Percentiles rank a stretch among this genome's conserved stretches.
Evolutionary conservation across 2,888 invertebrate species (phyloP).

Genomic region (Zaprionus lineosus): DNA sequence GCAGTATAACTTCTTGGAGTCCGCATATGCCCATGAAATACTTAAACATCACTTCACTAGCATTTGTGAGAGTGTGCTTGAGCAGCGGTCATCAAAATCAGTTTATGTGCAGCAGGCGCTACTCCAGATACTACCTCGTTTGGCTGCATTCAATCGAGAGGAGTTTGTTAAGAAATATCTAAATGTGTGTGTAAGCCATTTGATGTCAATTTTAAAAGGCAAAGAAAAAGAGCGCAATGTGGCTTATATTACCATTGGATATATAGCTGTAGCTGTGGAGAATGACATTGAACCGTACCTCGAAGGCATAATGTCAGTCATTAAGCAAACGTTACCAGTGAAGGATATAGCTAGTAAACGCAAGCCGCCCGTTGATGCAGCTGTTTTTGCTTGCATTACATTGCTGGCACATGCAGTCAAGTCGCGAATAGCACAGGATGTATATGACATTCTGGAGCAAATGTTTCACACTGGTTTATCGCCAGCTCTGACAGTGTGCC

Average conservation of each 20-base stretch:
- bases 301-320: constrained; percentile 92
- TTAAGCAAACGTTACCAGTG: constrained; percentile 89
- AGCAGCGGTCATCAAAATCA: constrained; percentile 89
- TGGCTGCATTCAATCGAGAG: constrained; percentile 95
- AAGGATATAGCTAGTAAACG: constrained; percentile 91
- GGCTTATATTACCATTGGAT: constrained; percentile 95
- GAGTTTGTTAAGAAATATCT: constrained; percentile 91
- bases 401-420: constrained; percentile 94
- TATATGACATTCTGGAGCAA: constrained; percentile 92
- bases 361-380: constrained; percentile 89
- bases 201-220: constrained; percentile 89
- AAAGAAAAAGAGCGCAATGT: constrained; percentile 93
- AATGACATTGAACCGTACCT: constrained; percentile 91
- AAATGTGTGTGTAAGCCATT: constrained; percentile 89
- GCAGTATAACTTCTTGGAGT: constrained; percentile 88
- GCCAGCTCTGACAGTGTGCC: constrained; percentile 93
- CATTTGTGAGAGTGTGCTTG: constrained; percentile 90
- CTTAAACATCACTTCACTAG: constrained; percentile 92
- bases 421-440: constrained; percentile 89
- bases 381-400: constrained; percentile 96
- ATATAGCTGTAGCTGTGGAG: constrained; percentile 94
- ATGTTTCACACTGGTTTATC: constrained; percentile 97
- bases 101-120: constrained; percentile 93
- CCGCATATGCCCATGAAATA: constrained; percentile 92
- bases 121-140: constrained; percentile 92